Base-by-base conservation (phyloP, 2,888 invertebrate genomes). In the Parnassius smintheus region DNA sequence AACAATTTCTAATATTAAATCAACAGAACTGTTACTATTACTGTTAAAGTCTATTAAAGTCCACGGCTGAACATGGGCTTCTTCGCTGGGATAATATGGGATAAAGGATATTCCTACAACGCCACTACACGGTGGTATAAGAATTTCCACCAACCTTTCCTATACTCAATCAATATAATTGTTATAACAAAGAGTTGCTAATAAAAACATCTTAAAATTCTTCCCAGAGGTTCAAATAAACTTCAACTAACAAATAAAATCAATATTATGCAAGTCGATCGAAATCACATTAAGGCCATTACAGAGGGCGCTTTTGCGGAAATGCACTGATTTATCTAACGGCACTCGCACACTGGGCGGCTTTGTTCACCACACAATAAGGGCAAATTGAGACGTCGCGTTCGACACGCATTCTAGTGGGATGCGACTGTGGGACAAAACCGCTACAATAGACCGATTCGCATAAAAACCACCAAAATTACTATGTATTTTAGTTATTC, bases 341-440 rank as follows among this genome's bases (percentile, higher is more conserved):
- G 68, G 68, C 68, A 71, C 66, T 11, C 50, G 50, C 55, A 68
- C 66, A 66, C 69, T 68, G 70, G 72, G 75, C 72, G 67, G 72
- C 72, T 71, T 75, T 73, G 75, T 56, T 48, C 55, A n/a, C 65
- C 75, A 75, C 78, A 90, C 89, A 90, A 89, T 90, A 73, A 75
- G 66, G 66, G 74, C 80, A 89, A 89, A 90, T 89, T 89, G 89
- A 88, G 85, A 86, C 78, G 82, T 88, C 81, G 74, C 80, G 83
- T 87, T 86, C 78, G 85, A 74, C 75, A 86, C 83, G 85, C 86
- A 81, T 80, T 46, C 64, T 59, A 59, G 56, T 49, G 64, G 25
- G 56, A 59, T 41, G 56, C n/a, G 44, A 50, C 42, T 56, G 42
- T 51, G 61, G 54, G 55, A 62, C 56, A 25, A 22, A 11, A 41